Percentiles rank a stretch among this genome's conserved stretches.
phyloP scores from a whole-genome alignment of 2,888 invertebrate species.

The Drosophila ochracea region DNA sequence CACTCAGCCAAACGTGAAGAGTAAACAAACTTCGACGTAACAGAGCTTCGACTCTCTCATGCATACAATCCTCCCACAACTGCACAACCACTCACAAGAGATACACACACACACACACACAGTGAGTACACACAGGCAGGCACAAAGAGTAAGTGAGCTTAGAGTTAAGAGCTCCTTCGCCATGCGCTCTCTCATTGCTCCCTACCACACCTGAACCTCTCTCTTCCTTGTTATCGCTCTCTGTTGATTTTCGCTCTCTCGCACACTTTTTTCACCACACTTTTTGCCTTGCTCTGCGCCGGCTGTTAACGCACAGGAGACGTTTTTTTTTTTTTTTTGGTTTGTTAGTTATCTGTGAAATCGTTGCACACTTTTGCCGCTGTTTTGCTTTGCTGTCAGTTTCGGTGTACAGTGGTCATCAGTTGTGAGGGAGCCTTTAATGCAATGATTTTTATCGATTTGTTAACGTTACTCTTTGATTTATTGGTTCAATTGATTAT shows the following conservation, averaged over 20 bases:
- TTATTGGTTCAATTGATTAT: not conserved
- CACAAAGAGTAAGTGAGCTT: slow-evolving; percentile 22
- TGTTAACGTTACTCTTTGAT: too few relatives aligned
- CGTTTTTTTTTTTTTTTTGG: slow-evolving; percentile 18
- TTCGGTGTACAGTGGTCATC: slow-evolving; percentile 54
- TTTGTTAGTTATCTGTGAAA: slow-evolving; percentile 21
- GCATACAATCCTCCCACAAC: not conserved
- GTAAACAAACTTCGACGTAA: not conserved
- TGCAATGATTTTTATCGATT: not conserved
- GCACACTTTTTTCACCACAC: slow-evolving; percentile 70
- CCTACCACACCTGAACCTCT: not conserved
- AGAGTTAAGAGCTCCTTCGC: not conserved
- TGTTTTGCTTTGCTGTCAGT: slow-evolving; percentile 51
- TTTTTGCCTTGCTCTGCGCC: slow-evolving; percentile 58
- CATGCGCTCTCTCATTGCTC: not conserved
- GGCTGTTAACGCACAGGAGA: slow-evolving; percentile 58
- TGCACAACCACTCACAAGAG: slow-evolving; percentile 35
- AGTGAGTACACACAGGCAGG: not conserved
- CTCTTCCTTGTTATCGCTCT: not conserved
- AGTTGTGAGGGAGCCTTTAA: not conserved
- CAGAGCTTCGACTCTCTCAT: not conserved
- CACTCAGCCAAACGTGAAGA: slow-evolving; percentile 18
- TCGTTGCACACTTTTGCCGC: slow-evolving; percentile 67
- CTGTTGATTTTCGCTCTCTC: slow-evolving; percentile 13
- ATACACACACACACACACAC: not conserved